phyloP scores from a whole-genome alignment of 1,140 invertebrate genomes.

The Calosoma granatense region DNA sequence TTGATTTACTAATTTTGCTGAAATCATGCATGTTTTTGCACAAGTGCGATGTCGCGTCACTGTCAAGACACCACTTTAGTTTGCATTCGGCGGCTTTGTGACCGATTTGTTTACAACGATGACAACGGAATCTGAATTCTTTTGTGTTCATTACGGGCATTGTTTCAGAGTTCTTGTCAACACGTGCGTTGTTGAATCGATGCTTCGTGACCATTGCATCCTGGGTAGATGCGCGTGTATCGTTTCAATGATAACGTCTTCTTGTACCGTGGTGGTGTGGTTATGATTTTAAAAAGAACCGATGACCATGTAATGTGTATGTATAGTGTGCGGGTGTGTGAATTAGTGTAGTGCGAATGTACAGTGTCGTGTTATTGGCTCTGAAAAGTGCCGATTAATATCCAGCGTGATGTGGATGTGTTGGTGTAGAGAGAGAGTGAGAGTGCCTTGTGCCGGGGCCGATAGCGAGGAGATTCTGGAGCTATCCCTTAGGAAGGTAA shows the following conservation, averaged over 20 bases:
- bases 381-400: too few species aligned
- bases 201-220: conserved; percentile 13
- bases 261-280: too few species aligned
- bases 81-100: conserved; percentile 15
- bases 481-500: too few species aligned
- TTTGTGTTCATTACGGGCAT: not conserved
- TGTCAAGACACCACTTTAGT: conserved; percentile 18
- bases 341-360: too few species aligned
- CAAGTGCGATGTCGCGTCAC: conserved; percentile 18
- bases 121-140: conserved; percentile 12
- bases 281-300: too few species aligned
- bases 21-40: conserved; percentile 12
- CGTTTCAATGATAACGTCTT: too few species aligned
- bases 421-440: too few species aligned
- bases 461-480: too few species aligned
- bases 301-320: too few species aligned
- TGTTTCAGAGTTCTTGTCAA: conserved; percentile 6
- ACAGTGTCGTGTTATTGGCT: too few species aligned
- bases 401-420: not conserved
- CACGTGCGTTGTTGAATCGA: conserved; percentile 7
- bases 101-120: conserved; percentile 9
- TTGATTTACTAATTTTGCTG: not conserved
- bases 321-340: too few species aligned
- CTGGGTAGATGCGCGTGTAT: not conserved
- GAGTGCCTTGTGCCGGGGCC: too few species aligned